Conservation (phyloP, 2,113 vertebrate genomes). For the Bubo bubo region DNA sequence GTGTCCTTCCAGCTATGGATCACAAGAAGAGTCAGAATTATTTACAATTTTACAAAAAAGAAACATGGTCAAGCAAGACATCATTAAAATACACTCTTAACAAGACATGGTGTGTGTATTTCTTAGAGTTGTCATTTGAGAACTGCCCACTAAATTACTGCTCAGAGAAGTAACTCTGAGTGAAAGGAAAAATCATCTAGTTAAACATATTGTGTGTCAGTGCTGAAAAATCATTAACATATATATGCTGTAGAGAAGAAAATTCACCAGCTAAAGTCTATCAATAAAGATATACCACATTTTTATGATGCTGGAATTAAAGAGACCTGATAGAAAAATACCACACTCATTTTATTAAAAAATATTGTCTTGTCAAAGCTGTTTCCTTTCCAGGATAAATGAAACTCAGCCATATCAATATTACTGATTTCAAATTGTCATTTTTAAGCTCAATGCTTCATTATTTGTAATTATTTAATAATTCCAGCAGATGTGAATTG, state of each 20-base stretch:
- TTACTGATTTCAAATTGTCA: constrained; percentile 37
- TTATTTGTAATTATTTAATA: constrained; percentile 56
- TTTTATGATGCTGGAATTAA: constrained; percentile 58
- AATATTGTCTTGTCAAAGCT: constrained; percentile 19
- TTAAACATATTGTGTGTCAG: constrained; percentile 59
- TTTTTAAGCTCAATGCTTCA: constrained; percentile 39
- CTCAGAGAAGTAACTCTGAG: constrained; percentile 39
- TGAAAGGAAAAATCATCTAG: constrained; percentile 35
- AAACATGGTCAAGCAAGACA: constrained; percentile 52
- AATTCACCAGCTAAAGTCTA: constrained; percentile 45
- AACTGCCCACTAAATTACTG: constrained; percentile 65
- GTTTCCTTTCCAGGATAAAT: constrained; percentile 57
- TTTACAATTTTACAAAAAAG: constrained; percentile 55
- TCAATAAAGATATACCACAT: constrained; percentile 61
- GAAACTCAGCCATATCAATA: constrained; percentile 22
- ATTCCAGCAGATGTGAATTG: constrained; percentile 1
- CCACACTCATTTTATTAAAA: constrained; percentile 41
- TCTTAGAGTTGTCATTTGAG: constrained; percentile 41
- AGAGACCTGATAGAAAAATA: constrained; percentile 53
- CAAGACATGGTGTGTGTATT: constrained; percentile 21
- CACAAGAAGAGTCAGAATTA: constrained; percentile 7
- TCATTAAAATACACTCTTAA: constrained; percentile 53
- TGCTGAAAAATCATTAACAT: constrained; percentile 62
- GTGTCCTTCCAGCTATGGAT: neutral
- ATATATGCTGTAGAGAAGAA: constrained; percentile 35